Evolutionary conservation across 2,113 vertebrate genomes (phyloP).

Genomic region (Peromyscus polionotus): DNA sequence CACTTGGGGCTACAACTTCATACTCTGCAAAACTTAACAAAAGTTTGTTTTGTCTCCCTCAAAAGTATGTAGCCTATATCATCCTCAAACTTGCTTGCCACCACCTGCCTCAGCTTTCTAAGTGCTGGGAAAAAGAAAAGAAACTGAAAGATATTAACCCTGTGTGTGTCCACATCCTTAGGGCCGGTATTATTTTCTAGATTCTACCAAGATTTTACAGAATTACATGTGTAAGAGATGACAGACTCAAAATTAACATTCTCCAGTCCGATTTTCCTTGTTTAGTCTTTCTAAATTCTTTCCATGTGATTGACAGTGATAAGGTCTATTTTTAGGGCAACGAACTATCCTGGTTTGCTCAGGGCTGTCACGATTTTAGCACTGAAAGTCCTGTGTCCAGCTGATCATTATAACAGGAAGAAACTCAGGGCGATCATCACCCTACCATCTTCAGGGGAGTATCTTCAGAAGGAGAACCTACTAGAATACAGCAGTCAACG

Average conservation of each 20-base stretch:
- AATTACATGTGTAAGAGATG: background rate
- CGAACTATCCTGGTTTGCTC: background rate
- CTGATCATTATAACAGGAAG: background rate
- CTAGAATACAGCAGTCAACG: background rate
- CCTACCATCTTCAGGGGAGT: background rate
- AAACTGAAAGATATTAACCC: background rate
- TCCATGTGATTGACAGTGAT: background rate
- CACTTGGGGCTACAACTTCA: background rate
- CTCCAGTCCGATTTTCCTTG: background rate
- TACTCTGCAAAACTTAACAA: background rate
- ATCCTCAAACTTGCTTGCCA: background rate
- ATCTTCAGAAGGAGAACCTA: background rate
- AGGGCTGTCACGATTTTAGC: background rate
- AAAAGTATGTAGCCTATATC: background rate
- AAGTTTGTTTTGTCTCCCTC: background rate
- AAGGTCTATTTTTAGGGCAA: conserved; percentile 14
- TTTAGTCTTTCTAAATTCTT: conserved; percentile 47
- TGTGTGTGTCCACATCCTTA: background rate
- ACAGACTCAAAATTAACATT: conserved; percentile 25
- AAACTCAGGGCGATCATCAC: background rate
- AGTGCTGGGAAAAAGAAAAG: background rate
- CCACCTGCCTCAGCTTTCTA: background rate
- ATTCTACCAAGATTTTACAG: background rate
- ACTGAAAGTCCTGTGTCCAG: background rate
- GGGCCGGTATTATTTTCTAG: conserved; percentile 7